Base-by-base conservation (phyloP, 2,797 vertebrate species). In the Knipowitschia caucasica region DNA sequence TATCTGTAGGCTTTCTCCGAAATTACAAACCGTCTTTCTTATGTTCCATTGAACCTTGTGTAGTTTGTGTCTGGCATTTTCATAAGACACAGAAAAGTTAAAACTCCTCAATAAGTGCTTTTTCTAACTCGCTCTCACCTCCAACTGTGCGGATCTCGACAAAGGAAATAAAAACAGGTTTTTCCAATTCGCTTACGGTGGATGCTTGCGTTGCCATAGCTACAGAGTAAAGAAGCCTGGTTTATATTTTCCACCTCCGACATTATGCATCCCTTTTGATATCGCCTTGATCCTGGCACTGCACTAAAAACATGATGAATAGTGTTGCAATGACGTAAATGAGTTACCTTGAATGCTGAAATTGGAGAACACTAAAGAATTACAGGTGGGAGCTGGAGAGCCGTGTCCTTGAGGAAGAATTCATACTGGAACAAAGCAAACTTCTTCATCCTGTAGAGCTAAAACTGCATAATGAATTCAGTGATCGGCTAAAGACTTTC, bases 271-370 rank as follows among this genome's bases (percentile, higher is more conserved):
- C 50, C 46, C 56, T 70, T 64, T 69, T 18, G 47, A 59, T 9
- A 36, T 53, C 51, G 62, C 59, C 58, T 73, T 68, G 59, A 66
- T 79, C 55, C 53, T 78, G 78, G 76, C 75, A 63, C 53, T 73
- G 46, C 4, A 34, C 59, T 49, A 75, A 64, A 64, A 68, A 79
- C 76, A 67, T 78, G 73, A 82, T 80, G 62, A 82, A 78, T 77
- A 67, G 68, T 73, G 78, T 82, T 63, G 56, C 57, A 54, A 62
- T 69, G 62, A 77, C 60, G 71, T 71, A 70, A 73, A 80, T 78
- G 62, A 73, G 82, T 84, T 75, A 81, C 64, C 49, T 57, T 50
- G 55, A 80, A 53, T 56, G 45, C 56, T 58, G 69, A 29, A 21
- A 69, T 64, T 66, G 43, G 15, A 52, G 55, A 40, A 50, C 56